Percentiles rank a stretch among this genome's conserved stretches.
phyloP scores from a whole-genome alignment of 2,888 invertebrate species.

The Latrodectus elegans region DNA sequence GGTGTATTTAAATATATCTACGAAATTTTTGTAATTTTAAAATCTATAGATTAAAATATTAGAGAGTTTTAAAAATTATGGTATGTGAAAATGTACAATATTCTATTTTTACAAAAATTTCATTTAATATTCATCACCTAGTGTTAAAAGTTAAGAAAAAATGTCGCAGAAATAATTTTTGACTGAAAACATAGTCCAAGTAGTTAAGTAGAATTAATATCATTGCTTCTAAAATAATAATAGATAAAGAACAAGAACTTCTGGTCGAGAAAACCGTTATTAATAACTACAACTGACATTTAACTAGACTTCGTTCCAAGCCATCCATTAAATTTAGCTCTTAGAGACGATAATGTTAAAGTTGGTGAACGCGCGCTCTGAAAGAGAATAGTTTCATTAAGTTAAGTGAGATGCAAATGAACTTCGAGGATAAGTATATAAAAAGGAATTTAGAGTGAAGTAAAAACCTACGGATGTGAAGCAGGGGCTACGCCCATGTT shows the following conservation, averaged over 20 bases:
- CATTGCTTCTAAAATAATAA: too few species aligned
- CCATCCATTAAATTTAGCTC: constrained; percentile 34
- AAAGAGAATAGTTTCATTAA: constrained; percentile 22
- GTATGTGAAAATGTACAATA: too few species aligned
- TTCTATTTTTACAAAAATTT: too few species aligned
- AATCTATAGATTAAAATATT: too few species aligned
- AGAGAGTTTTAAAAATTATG: too few species aligned
- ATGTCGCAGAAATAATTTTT: too few species aligned
- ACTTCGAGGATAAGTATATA: neutral
- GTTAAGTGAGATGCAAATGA: constrained; percentile 40
- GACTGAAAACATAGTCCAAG: too few species aligned
- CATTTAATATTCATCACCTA: too few species aligned
- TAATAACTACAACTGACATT: constrained; percentile 38
- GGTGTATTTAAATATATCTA: too few species aligned
- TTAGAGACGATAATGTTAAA: neutral
- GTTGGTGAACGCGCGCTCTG: neutral
- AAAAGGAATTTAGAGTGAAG: constrained; percentile 16
- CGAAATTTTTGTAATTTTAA: too few species aligned
- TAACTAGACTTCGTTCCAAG: constrained; percentile 4
- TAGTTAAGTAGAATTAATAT: too few species aligned
- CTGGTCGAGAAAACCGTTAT: neutral
- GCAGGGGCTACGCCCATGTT: constrained; percentile 24
- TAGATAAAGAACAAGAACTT: neutral
- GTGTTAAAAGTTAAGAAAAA: too few species aligned
- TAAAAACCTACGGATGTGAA: constrained; percentile 22